Base-by-base conservation (phyloP, 2,113 vertebrate genomes). In the Podiceps cristatus region DNA sequence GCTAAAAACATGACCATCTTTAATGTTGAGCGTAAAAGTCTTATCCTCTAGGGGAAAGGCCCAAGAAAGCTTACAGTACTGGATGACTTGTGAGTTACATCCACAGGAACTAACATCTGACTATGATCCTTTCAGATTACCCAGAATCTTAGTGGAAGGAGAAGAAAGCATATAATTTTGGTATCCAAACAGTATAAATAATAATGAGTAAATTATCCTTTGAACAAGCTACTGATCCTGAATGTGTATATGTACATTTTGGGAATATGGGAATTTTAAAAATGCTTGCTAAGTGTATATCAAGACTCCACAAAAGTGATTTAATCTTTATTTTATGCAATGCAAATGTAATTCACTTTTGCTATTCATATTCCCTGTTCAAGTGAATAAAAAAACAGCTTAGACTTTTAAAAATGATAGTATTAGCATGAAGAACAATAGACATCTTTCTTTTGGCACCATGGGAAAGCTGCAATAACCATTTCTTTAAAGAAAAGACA, bases 261-360 rank as follows among this genome's bases (percentile, higher is more conserved):
- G 82, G 67, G 74, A 86, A 79, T 58, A 75, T 10, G 37, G 13
- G 42, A 87, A 73, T 92, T 76, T 80, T 7, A 37, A 78, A 92
- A 91, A 80, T 42, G 18, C 5, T 93, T 91, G 50, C 84, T 77
- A 45, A 91, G 18, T 63, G 35, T 89, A 13, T 86, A 73, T 86
- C 12, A 66, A 86, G 37, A 72, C 24, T 77, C 37, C 17, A 66
- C 15, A 52, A 42, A 85, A 83, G 9, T 73, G 4, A 59, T 79
- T 94, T 93, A 16, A n/a, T 83, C 71, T 86, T 82, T 60, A 86
- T 84, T 89, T 90, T 92, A 88, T 92, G 56, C 23, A 62, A 63
- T 84, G 60, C 89, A 95, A 82, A 87, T 78, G 49, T 85, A 81
- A 56, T 91, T 95, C 20, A 56, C 25, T 75, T 93, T 74, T 93